Percentiles rank a stretch among this genome's conserved stretches.
Conservation (phyloP, 2,797 vertebrate species). For the Huso huso region DNA sequence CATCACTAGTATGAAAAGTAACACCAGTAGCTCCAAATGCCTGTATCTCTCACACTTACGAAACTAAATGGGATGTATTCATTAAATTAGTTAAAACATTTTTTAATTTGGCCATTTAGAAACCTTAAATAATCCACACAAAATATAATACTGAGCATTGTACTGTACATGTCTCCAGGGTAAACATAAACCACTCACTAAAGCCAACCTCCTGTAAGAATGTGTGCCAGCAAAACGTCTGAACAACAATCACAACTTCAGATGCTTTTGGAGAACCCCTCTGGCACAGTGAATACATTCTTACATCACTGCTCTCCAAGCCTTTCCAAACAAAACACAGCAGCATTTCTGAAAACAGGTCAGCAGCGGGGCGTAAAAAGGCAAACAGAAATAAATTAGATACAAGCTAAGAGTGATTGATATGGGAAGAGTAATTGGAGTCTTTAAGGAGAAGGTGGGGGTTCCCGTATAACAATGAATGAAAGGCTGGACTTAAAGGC, state of each 20-base stretch:
- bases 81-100: no score
- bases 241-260: neutral
- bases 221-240: neutral
- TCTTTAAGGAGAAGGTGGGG: neutral
- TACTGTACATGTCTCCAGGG: neutral
- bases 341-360: constrained; percentile 15
- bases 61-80: no score
- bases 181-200: neutral
- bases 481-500: neutral
- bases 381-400: constrained; percentile 16
- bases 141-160: neutral
- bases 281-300: constrained; percentile 6
- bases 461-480: neutral
- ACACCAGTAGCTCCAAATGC: no score
- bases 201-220: neutral
- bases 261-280: neutral
- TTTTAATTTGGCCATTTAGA: no score
- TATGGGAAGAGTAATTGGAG: constrained; percentile 14
- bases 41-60: no score
- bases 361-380: constrained; percentile 8
- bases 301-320: constrained; percentile 3
- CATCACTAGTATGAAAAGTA: no score
- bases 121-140: neutral
- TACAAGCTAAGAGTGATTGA: neutral
- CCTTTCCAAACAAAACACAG: constrained; percentile 6